Evolutionary conservation across 2,797 vertebrate genomes (phyloP), one percentile per base, ranked within the genome.

Genomic region (Petrocephalus schoutedeni): DNA sequence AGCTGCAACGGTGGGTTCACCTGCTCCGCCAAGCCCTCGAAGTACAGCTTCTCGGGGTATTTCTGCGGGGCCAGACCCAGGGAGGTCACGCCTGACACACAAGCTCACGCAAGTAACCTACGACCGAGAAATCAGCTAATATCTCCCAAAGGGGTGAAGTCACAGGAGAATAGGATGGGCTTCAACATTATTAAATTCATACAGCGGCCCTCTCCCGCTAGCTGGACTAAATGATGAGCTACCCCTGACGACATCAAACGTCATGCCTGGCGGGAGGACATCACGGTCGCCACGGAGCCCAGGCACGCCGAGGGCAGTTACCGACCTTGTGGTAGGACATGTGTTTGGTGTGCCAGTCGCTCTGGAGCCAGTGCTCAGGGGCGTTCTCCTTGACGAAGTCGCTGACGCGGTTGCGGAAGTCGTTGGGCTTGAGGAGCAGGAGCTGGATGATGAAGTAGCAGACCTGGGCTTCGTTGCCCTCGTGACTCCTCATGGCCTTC

Each of bases 371-470:
- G 95, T 99, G 98, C 90, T 99, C 98, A 0, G 98, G 98, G 32
- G 98, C 97, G 87, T 99, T 99, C 93, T 99, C 98, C 92, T 99
- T 99, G 88, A 99, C 98, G 91, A 99, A 99, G 89, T 99, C 98
- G 89, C 96, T 99, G 88, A 99, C 98, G 88, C 98, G 91, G 93
- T 99, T 99, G 93, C 98, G 95, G 94, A 99, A 99, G 95, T 99
- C 98, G 6, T 98, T 99, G 84, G 98, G 98, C 93, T 99, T 99
- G 89, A 99, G 95, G 88, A 99, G 94, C 23, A 99, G 97, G 89
- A 99, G 95, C 19, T 99, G 98, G 93, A 99, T 99, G 91, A 99
- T 99, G 95, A 99, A 99, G 93, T 99, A 99, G 92, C 98, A 99
- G 67, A 99, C 98, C 92, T 99, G 98, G 41, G 98, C 98, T 94